Conservation (phyloP, 2,113 vertebrate species). For the Pteronura brasiliensis region DNA sequence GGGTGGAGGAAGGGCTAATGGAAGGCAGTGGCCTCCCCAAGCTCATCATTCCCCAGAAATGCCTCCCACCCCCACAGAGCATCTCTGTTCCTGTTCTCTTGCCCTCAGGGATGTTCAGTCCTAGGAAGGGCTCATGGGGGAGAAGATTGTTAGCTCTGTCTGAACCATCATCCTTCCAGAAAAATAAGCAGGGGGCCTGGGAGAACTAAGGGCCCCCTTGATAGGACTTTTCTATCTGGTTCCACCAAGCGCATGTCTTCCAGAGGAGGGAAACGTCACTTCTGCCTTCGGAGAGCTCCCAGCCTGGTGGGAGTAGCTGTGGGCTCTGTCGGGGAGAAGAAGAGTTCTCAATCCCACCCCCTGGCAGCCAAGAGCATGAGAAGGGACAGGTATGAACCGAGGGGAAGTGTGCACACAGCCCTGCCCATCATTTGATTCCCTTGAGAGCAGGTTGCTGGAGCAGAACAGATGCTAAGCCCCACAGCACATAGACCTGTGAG, state of each 20-base stretch:
- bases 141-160: not conserved
- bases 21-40: not conserved
- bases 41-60: not conserved
- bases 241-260: not conserved
- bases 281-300: not conserved
- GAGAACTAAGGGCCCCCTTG: not conserved
- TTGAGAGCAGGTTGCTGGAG: not conserved
- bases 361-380: not conserved
- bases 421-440: fast-evolving
- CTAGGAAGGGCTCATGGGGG: not conserved
- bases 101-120: not conserved
- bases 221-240: not conserved
- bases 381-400: not conserved
- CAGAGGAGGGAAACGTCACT: not conserved
- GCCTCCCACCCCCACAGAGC: not conserved
- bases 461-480: not conserved
- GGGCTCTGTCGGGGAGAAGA: not conserved
- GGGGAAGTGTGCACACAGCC: not conserved
- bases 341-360: not conserved
- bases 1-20: not conserved
- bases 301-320: not conserved
- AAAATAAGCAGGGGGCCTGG: not conserved
- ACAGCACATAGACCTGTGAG: not conserved
- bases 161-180: not conserved
- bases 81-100: not conserved